Evolutionary conservation across 2,113 vertebrate genomes (phyloP).

Genomic region (Zootoca vivipara): DNA sequence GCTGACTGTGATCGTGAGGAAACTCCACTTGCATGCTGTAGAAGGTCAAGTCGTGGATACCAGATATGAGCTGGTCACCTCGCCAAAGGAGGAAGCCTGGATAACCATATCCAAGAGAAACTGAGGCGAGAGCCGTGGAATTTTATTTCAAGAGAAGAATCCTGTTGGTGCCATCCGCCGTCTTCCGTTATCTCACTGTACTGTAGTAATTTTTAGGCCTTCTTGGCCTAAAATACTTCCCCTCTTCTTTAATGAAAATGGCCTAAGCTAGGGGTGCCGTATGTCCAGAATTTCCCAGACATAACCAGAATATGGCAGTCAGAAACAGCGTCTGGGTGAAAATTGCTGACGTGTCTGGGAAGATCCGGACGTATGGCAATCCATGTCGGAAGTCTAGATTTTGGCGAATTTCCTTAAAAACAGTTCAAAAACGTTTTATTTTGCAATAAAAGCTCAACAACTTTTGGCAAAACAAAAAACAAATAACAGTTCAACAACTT

Average conservation of each 20-base stretch:
- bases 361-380: too few species aligned
- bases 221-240: neutral
- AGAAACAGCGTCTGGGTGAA: too few species aligned
- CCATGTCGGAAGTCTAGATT: too few species aligned
- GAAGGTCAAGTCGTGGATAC: constrained; percentile 88
- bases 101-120: constrained; percentile 87
- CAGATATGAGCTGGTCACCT: constrained; percentile 91
- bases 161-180: neutral
- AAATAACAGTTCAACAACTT: too few species aligned
- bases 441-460: too few species aligned
- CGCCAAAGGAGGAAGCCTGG: constrained; percentile 94
- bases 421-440: too few species aligned
- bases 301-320: too few species aligned
- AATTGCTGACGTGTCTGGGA: too few species aligned
- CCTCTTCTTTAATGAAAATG: neutral
- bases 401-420: too few species aligned
- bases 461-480: too few species aligned
- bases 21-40: constrained; percentile 81
- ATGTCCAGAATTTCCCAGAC: too few species aligned
- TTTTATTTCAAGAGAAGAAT: neutral
- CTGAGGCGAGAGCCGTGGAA: constrained; percentile 17
- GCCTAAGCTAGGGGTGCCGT: too few species aligned
- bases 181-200: neutral
- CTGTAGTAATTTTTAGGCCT: neutral
- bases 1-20: constrained; percentile 84